Evolutionary conservation across 2,113 vertebrate genomes (phyloP), one percentile per base, ranked within the genome.

Genomic region (Zapornia atra): DNA sequence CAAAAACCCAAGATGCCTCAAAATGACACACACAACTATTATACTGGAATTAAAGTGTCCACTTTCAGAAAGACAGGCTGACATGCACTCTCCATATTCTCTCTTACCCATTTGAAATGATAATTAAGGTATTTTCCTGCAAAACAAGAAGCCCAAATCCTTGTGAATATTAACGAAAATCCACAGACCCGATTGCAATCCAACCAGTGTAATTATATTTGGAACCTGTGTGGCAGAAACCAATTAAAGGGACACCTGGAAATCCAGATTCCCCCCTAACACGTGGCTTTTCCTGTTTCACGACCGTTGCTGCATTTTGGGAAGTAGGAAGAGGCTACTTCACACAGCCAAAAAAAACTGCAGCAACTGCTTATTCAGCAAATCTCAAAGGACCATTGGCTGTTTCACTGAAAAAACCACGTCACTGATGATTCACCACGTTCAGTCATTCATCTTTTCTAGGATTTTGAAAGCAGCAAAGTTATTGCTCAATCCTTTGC

Each of bases 381-480:
- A 73, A 66, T 63, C 77, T 82, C 44, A 61, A 50, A 92, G 48
- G 88, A 93, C 89, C 54, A 2, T 12, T 70, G 78, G 86, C 75
- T 26, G 7, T 69, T 96, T 69, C 83, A 76, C 86, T 73, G 73
- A 87, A 95, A 88, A 88, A 95, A 63, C 10, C 86, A 68, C 3
- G 0, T 65, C 73, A 79, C 50, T 50, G 73, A 77, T 87, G 96
- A 96, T 70, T 97, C 95, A 96, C 72, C 53, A 59, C 0, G 6
- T 82, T 87, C 84, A 84, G 73, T 59, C 92, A 94, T 94, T 96
- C 95, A 96, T 86, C 83, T 91, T 86, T 94, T 85, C 86, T 63
- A 91, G 61, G 18, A 61, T 80, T 93, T 73, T 82, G 70, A 76
- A 96, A 88, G 80, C 34, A 93, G 38, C 6, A 4, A 36, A 83